Evolutionary conservation across 2,113 vertebrate species (phyloP), one percentile per base, ranked within the genome.

Genomic region (Toxostoma redivivum): DNA sequence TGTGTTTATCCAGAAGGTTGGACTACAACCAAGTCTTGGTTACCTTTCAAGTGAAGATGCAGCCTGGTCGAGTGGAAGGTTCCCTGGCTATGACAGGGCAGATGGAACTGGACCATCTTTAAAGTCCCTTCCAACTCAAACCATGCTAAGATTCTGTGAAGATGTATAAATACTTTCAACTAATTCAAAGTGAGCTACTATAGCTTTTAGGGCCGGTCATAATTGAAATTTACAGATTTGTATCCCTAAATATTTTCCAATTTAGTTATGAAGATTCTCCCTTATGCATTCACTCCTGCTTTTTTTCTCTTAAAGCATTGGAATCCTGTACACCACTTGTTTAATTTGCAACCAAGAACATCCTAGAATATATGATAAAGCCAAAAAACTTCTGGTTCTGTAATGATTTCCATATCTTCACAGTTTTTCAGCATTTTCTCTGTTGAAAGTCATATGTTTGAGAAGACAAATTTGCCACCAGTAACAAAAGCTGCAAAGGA

Each of bases 1-100:
- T 14, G 13, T 18, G 7, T 14, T 80, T 80, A 65, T 35, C n/a
- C 30, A 57, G 77, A 12, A 74, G 40, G 11, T 61, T 78, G 80
- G 9, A 15, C 33, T 61, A 14, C 0, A 0, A 33, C 8, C 8
- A 38, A 61, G 24, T 48, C 16, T n/a, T 70, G 13, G 27, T 8
- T 13, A 20, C 3, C 0, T 58, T 22, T 65, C 28, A 38, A 40
- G 31, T 28, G 13, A 61, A 58, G 17, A n/a, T 31, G 10, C 23
- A 74, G 11, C 37, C 33, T 66, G 51, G 33, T 66, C 23, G 11
- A 28, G 60, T 21, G 37, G 60, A 45, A 58, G 23, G 10, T n/a
- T 51, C 11, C 33, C 12, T 73, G 51, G 13, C 37, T 5, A 10
- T n/a, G 44, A 19, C 60, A 88, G 23, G 15, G 37, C 15, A 50